These are phyloP conservation scores for Saccostrea echinata DNA, from an alignment of 1,140 invertebrate genomes.

Conservation along the genomic window DNA sequence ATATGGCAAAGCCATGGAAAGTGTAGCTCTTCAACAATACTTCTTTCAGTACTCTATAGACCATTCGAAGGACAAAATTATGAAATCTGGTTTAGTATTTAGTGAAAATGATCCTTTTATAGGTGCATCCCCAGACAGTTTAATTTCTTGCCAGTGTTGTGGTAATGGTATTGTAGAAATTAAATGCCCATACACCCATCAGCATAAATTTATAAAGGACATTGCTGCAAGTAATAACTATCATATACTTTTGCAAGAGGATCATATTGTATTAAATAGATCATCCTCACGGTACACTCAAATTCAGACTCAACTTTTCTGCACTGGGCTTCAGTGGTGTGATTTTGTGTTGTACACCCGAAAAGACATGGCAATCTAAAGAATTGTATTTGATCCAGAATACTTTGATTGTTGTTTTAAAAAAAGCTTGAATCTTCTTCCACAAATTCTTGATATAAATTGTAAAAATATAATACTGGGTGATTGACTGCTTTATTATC, in stretches of 20 bases:
- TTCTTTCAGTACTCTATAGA: neutral
- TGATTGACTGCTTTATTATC: neutral
- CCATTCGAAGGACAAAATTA: too few species aligned
- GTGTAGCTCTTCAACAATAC: constrained; percentile 27
- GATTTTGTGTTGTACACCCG: constrained; percentile 43
- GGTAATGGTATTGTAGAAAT: constrained; percentile 36
- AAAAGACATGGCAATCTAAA: constrained; percentile 26
- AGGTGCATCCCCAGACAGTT: constrained; percentile 35
- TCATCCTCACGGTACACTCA: constrained; percentile 9
- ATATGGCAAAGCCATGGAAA: constrained; percentile 45
- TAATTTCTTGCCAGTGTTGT: constrained; percentile 40
- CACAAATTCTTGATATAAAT: neutral
- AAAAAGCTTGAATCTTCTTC: neutral
- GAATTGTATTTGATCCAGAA: neutral
- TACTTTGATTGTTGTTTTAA: constrained; percentile 11
- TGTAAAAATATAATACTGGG: neutral
- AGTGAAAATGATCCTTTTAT: constrained; percentile 34
- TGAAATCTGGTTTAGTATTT: constrained; percentile 17
- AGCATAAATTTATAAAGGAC: too few species aligned
- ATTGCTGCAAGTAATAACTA: too few species aligned
- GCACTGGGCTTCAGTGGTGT: constrained; percentile 31
- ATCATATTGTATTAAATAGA: too few species aligned
- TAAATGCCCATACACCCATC: too few species aligned
- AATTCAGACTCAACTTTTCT: constrained; percentile 36
- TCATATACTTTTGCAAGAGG: too few species aligned